Evolutionary conservation across 2,888 invertebrate genomes (phyloP).

Genomic region (Acheta domesticus): DNA sequence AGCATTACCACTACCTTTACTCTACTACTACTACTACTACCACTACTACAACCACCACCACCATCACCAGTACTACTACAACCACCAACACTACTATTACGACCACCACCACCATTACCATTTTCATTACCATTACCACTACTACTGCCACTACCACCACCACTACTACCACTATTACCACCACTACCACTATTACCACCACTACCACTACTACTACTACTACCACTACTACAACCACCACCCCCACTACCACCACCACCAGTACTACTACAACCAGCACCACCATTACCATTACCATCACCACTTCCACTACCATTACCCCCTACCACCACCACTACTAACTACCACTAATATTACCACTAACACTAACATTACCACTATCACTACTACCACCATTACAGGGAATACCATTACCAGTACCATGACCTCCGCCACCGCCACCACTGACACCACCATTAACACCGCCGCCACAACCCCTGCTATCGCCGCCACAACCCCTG

Average conservation of each 20-base stretch:
- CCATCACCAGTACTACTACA: neutral
- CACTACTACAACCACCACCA: neutral
- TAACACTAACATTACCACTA: neutral
- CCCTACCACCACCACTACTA: neutral
- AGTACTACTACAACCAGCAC: neutral
- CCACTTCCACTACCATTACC: neutral
- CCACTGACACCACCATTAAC: neutral
- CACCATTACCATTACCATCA: neutral
- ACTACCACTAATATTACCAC: neutral
- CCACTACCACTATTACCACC: neutral
- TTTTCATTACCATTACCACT: neutral
- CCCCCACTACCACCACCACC: neutral
- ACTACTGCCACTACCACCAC: neutral
- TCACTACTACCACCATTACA: neutral
- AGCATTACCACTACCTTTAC: too few relatives aligned
- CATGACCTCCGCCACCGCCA: neutral
- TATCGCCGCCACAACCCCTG: neutral
- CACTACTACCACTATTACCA: neutral
- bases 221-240: neutral
- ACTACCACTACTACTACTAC: neutral
- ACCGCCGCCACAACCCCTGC: neutral
- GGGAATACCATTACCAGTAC: neutral
- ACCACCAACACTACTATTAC: neutral
- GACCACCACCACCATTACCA: slow-evolving; percentile 18
- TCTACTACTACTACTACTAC: slow-evolving; percentile 4